phyloP scores from a whole-genome alignment of 1,140 invertebrate species.

The Bombus turneri region DNA sequence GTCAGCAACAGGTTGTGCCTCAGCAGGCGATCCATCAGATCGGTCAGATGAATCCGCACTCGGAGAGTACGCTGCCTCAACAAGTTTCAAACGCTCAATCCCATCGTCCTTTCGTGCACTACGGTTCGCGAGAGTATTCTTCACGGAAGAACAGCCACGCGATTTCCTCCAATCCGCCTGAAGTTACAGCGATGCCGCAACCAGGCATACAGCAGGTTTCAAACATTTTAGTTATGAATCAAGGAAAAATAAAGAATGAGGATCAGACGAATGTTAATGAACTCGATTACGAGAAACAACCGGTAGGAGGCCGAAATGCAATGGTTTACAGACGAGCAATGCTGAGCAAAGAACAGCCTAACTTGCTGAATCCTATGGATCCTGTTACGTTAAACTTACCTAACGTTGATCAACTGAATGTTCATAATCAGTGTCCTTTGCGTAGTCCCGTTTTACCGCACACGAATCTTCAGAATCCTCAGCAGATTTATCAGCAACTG shows the following conservation, averaged over 20 bases:
- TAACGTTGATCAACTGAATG: neutral
- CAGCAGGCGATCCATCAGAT: slow-evolving; percentile 14
- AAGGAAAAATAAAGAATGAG: neutral
- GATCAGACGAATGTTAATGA: neutral
- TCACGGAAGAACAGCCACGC: neutral
- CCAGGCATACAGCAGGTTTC: neutral
- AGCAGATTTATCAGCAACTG: slow-evolving; percentile 43
- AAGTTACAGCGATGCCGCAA: neutral
- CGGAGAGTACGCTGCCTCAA: slow-evolving; percentile 21
- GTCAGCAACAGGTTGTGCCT: slow-evolving; percentile 48
- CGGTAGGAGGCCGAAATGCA: slow-evolving; percentile 55
- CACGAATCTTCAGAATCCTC: neutral
- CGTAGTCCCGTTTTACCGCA: neutral
- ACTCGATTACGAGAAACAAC: slow-evolving; percentile 49
- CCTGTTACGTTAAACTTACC: neutral
- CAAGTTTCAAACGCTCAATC: slow-evolving; percentile 30
- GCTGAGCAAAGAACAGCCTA: neutral
- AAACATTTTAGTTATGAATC: neutral
- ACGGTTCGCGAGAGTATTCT: neutral
- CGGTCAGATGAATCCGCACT: slow-evolving; percentile 33
- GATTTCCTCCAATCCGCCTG: neutral
- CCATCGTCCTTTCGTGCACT: slow-evolving; percentile 64
- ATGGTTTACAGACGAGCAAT: slow-evolving; percentile 17
- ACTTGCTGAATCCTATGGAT: neutral
- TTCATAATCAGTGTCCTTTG: neutral